These are phyloP conservation scores for Furcula furcula DNA, from an alignment of 2,888 invertebrate species.

Conservation along the genomic window DNA sequence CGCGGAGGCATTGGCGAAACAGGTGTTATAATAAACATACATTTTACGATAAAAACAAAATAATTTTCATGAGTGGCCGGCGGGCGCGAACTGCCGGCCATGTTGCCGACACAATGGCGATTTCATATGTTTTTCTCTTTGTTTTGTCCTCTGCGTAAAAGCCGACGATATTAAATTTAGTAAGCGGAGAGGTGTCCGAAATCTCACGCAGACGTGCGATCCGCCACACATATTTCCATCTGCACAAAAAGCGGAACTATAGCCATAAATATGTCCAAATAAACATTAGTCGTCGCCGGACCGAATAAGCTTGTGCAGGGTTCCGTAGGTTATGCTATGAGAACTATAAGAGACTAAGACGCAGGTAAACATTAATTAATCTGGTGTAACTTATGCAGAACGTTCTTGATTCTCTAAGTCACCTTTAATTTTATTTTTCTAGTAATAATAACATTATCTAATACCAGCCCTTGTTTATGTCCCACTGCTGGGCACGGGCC, in stretches of 20 bases:
- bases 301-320: conserved; percentile 61
- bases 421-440: too few species aligned
- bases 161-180: conserved; percentile 81
- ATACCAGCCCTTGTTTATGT: too few species aligned
- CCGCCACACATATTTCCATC: conserved; percentile 83
- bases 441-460: too few species aligned
- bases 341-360: too few species aligned
- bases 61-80: conserved; percentile 80
- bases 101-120: conserved; percentile 80
- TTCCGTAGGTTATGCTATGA: conserved; percentile 50
- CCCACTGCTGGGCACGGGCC: too few species aligned
- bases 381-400: too few species aligned
- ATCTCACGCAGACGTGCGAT: conserved; percentile 82
- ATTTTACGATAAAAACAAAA: conserved; percentile 81
- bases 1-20: conserved; percentile 79
- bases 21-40: conserved; percentile 83
- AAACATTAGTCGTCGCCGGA: conserved; percentile 75
- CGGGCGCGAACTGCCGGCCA: conserved; percentile 79
- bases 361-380: too few species aligned
- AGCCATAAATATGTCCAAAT: conserved; percentile 83
- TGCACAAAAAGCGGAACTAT: conserved; percentile 81
- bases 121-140: conserved; percentile 74
- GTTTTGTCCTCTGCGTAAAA: conserved; percentile 69
- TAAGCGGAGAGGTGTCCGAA: conserved; percentile 82
- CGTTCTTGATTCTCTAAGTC: too few species aligned